Conservation (phyloP, 1,140 invertebrate genomes). For the Oryctes rhinoceros region DNA sequence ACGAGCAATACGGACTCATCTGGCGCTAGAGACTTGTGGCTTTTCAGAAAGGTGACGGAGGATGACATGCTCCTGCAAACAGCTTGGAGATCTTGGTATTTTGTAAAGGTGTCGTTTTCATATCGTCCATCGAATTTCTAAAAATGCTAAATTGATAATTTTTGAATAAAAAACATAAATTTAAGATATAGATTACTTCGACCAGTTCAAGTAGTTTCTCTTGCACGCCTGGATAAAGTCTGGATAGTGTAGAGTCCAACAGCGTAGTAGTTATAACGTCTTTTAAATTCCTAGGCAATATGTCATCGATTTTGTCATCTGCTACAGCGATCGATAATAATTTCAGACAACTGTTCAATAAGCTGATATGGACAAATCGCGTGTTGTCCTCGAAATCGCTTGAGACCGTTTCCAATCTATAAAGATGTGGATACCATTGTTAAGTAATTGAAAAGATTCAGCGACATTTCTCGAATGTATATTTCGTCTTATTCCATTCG, state of each 20-base stretch:
- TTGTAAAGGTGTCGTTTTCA: slow-evolving; percentile 52
- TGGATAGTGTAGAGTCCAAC: slow-evolving; percentile 55
- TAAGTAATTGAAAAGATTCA: not conserved
- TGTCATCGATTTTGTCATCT: slow-evolving; percentile 48
- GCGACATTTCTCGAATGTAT: too few relatives aligned
- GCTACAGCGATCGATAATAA: slow-evolving; percentile 54
- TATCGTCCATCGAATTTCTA: slow-evolving; percentile 51
- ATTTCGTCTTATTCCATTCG: too few relatives aligned
- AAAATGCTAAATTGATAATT: slow-evolving; percentile 24
- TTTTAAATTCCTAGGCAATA: slow-evolving; percentile 58
- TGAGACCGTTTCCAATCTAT: slow-evolving; percentile 55
- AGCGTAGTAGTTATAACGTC: slow-evolving; percentile 55
- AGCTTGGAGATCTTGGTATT: slow-evolving; percentile 61
- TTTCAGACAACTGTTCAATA: slow-evolving; percentile 53
- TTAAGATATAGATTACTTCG: slow-evolving; percentile 48
- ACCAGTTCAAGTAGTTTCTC: slow-evolving; percentile 54
- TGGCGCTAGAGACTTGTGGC: slow-evolving; percentile 53
- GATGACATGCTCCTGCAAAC: slow-evolving; percentile 63
- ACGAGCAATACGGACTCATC: slow-evolving; percentile 59
- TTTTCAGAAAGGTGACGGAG: slow-evolving; percentile 62
- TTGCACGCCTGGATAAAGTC: slow-evolving; percentile 58
- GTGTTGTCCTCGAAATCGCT: slow-evolving; percentile 51
- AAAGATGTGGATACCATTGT: not conserved
- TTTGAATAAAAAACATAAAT: not conserved
- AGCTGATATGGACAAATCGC: slow-evolving; percentile 54